Evolutionary conservation across 2,113 vertebrate species (phyloP).

Genomic region (Petromus typicus): DNA sequence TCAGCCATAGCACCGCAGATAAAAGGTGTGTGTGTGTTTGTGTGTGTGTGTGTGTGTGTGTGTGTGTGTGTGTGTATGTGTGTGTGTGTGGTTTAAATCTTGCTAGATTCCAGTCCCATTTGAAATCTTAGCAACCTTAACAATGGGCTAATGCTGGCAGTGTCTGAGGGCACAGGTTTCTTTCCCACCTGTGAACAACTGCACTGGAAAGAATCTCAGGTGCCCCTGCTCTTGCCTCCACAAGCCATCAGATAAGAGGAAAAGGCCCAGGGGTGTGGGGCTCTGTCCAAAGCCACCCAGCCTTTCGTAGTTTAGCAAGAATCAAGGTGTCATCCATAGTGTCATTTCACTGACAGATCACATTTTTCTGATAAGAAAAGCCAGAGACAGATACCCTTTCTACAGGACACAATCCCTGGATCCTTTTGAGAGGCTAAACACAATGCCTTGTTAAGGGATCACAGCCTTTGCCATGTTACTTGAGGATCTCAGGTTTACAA

Average conservation of each 20-base stretch:
- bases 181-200: neutral
- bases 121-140: neutral
- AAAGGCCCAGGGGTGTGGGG: fast-evolving
- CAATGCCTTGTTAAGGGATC: neutral
- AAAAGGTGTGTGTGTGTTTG: neutral
- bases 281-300: neutral
- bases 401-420: neutral
- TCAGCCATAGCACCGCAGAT: constrained; percentile 68
- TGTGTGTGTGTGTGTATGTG: neutral
- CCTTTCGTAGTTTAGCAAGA: neutral
- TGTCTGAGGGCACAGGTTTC: neutral
- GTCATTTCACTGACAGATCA: neutral
- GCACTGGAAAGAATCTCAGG: neutral
- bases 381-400: neutral
- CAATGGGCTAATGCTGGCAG: fast-evolving
- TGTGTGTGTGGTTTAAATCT: neutral
- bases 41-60: neutral
- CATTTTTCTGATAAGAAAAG: neutral
- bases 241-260: neutral
- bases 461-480: neutral
- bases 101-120: neutral
- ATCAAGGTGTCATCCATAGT: fast-evolving
- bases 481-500: too few species aligned
- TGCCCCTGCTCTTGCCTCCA: neutral
- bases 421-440: too few species aligned